Conservation (phyloP, 2,113 vertebrate genomes). For the Mionectes macconnelli region DNA sequence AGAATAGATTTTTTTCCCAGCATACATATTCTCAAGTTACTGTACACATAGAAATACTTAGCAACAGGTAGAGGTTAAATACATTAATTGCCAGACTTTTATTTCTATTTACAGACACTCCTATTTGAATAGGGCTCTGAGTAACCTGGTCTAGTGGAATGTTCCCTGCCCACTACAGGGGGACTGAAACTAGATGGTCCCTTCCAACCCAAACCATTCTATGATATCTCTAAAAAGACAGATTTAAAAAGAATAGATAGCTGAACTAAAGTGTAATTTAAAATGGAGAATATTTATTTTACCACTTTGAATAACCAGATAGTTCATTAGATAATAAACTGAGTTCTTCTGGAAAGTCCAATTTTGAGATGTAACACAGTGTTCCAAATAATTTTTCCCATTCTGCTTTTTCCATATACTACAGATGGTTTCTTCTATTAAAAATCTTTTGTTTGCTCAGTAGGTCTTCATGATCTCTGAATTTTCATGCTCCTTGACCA, state of each 20-base stretch:
- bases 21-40: not conserved
- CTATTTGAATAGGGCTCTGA: not conserved
- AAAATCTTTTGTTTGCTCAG: not conserved
- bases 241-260: not conserved
- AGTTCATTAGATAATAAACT: not conserved
- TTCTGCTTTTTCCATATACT: not conserved
- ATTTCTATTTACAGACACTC: not conserved
- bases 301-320: not conserved
- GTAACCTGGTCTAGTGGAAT: not conserved
- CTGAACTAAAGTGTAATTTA: not conserved
- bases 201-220: not conserved
- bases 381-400: not conserved
- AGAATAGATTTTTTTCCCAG: not conserved
- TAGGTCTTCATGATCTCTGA: not conserved
- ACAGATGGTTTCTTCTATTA: not conserved
- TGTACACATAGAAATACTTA: not conserved
- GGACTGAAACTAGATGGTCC: not conserved
- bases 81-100: not conserved
- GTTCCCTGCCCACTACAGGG: not conserved
- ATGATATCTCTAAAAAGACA: not conserved
- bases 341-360: not conserved
- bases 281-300: not conserved
- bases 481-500: slow-evolving; percentile 4
- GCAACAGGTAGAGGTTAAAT: not conserved
- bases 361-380: not conserved